Evolutionary conservation across 2,888 invertebrate species (phyloP).

Genomic region (Hetaerina titia): DNA sequence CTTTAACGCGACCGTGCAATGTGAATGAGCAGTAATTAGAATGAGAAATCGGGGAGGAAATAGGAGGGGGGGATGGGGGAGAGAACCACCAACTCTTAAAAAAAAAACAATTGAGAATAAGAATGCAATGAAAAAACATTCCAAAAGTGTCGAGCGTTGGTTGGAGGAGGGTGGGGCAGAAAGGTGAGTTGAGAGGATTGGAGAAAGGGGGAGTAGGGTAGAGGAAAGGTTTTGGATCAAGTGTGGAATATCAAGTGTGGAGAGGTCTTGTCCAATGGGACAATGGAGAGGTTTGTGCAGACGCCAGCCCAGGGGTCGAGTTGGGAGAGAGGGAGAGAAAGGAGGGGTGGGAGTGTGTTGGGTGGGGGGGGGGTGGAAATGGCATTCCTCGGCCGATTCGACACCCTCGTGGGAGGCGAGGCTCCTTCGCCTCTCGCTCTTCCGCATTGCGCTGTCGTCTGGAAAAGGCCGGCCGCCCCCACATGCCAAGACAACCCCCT

Average conservation of each 20-base stretch:
- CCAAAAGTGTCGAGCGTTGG: background rate
- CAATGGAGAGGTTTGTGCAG: background rate
- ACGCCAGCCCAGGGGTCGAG: background rate
- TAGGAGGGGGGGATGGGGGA: background rate
- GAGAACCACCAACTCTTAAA: background rate
- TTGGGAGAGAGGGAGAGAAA: background rate
- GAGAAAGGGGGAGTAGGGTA: background rate
- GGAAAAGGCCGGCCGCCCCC: background rate
- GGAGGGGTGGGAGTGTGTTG: background rate
- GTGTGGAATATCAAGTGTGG: background rate
- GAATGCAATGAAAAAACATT: background rate
- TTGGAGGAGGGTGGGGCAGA: background rate
- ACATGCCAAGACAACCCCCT: background rate
- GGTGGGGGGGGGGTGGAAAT: background rate
- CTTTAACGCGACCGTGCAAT: background rate
- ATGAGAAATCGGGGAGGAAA: background rate
- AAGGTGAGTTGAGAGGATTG: background rate
- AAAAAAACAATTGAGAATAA: background rate
- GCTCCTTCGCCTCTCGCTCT: background rate
- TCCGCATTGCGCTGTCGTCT: slow-evolving; percentile 48
- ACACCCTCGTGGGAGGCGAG: slow-evolving; percentile 17
- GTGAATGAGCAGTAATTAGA: background rate
- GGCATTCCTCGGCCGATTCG: slow-evolving; percentile 36
- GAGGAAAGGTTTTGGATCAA: background rate
- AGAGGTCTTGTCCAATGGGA: background rate